Evolutionary conservation across 2,797 vertebrate species (phyloP).

Genomic region (Moxostoma hubbsi): DNA sequence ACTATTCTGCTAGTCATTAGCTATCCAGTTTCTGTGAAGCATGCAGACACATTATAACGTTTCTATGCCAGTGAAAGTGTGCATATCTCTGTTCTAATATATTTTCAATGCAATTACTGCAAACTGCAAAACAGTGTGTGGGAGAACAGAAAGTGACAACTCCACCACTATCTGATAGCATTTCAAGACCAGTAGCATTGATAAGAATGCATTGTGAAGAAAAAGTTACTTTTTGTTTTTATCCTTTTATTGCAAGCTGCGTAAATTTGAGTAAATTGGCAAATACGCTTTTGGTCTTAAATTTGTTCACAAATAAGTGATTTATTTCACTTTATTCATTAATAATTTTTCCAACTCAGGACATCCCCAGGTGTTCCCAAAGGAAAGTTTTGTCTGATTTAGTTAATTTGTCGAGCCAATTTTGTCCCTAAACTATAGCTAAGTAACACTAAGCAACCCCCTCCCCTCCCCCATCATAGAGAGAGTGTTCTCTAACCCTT

Average conservation of each 20-base stretch:
- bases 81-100: neutral
- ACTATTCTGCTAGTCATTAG: neutral
- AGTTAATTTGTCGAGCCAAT: no score
- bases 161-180: neutral
- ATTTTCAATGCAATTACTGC: neutral
- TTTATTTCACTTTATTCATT: no score
- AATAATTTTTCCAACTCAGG: no score
- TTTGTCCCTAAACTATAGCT: no score
- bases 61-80: neutral
- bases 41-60: neutral
- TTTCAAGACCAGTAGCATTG: neutral
- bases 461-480: neutral
- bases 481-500: neutral
- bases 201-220: neutral
- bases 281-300: no score
- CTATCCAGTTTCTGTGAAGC: constrained; percentile 11
- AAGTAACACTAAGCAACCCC: no score
- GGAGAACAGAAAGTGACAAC: constrained; percentile 13
- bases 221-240: neutral
- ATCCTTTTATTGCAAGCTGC: neutral
- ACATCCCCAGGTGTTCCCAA: no score
- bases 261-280: no score
- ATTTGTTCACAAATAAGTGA: no score
- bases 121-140: neutral
- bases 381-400: no score